These are phyloP conservation scores for Petaurus breviceps DNA, from an alignment of 2,113 vertebrate genomes.

Conservation along the genomic window DNA sequence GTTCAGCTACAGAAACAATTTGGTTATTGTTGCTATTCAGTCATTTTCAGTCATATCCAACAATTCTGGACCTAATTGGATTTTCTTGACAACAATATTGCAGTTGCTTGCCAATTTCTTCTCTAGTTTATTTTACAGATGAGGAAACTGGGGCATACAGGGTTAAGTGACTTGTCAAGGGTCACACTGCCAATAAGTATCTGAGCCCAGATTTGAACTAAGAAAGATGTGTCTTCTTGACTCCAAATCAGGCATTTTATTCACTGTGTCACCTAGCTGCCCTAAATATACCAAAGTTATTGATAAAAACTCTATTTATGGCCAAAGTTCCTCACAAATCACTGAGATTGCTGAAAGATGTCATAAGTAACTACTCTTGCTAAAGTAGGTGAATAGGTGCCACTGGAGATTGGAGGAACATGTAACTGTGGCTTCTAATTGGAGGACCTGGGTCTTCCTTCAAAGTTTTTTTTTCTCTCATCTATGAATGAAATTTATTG, in stretches of 20 bases:
- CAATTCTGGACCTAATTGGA: background rate
- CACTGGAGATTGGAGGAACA: background rate
- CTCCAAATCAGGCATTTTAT: background rate
- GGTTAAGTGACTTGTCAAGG: background rate
- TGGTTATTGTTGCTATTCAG: background rate
- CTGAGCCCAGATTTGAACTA: background rate
- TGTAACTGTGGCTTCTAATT: background rate
- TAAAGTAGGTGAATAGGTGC: background rate
- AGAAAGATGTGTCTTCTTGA: background rate
- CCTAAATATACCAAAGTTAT: background rate
- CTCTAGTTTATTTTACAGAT: background rate
- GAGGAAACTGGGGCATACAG: background rate
- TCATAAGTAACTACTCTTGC: background rate
- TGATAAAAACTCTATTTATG: background rate
- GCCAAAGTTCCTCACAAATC: background rate
- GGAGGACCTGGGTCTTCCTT: background rate
- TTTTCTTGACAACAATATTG: background rate
- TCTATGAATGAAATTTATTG: background rate
- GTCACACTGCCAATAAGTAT: background rate
- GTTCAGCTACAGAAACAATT: background rate
- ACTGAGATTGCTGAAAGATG: background rate
- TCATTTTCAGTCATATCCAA: background rate
- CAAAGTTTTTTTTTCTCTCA: background rate
- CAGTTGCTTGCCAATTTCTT: background rate
- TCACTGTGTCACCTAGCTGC: background rate